Conservation (phyloP, 1,140 invertebrate species). For the Drosophila navojoa region DNA sequence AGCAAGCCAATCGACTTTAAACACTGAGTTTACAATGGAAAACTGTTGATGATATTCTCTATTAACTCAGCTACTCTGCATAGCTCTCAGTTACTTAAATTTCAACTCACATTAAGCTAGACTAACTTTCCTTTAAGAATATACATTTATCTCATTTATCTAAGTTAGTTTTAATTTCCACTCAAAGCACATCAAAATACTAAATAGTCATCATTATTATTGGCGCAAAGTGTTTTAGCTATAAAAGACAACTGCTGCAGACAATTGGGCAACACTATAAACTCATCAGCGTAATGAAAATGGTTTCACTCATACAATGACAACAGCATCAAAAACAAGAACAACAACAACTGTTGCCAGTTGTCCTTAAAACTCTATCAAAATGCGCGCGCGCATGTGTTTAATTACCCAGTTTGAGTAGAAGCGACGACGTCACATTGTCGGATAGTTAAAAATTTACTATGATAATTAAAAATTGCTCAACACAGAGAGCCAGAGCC, state of each 20-base stretch:
- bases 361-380: constrained; percentile 60
- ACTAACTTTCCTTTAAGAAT: too few species aligned
- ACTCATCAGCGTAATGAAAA: constrained; percentile 76
- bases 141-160: too few species aligned
- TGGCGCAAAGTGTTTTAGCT: constrained; percentile 40
- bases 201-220: constrained; percentile 60
- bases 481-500: constrained; percentile 12
- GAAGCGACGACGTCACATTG: constrained; percentile 61
- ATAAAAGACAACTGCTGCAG: constrained; percentile 64
- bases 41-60: too few species aligned
- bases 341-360: constrained; percentile 11
- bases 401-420: constrained; percentile 56
- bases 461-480: constrained; percentile 57
- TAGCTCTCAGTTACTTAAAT: too few species aligned
- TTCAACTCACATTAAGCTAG: too few species aligned
- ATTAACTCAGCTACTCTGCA: too few species aligned
- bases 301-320: constrained; percentile 40
- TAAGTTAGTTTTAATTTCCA: too few species aligned
- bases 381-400: constrained; percentile 54
- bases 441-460: constrained; percentile 58
- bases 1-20: too few species aligned
- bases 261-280: constrained; percentile 68
- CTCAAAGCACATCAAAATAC: constrained; percentile 15
- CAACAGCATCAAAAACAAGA: background rate
- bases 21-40: too few species aligned